A percentile compares a stretch with the other conserved stretches of the same genome.
These are phyloP conservation scores for Esox lucius DNA, from an alignment of 2,797 vertebrate genomes.

Conservation along the genomic window DNA sequence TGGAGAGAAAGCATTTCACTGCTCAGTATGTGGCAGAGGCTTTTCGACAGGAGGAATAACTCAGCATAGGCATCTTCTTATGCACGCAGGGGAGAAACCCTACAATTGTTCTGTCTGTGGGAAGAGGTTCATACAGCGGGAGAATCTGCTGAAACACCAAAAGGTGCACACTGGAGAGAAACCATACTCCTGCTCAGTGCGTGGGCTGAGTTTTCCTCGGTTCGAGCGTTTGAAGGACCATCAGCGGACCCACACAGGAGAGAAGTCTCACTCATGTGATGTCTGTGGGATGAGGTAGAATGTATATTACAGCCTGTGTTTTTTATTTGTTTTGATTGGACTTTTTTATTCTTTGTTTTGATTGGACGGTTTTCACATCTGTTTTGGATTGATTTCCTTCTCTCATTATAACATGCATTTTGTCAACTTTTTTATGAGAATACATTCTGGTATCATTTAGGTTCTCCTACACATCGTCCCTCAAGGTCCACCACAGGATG, in stretches of 20 bases:
- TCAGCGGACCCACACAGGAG: conserved; percentile 4
- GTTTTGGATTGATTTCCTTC: no score
- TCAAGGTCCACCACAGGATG: neutral
- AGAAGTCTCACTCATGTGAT: conserved; percentile 3
- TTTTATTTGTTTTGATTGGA: no score
- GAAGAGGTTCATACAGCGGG: neutral
- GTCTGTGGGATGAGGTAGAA: neutral
- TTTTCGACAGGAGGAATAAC: neutral
- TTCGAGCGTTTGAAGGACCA: conserved; percentile 4
- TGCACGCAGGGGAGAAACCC: neutral
- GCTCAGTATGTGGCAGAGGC: neutral
- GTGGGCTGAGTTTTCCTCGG: neutral
- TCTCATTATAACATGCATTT: no score
- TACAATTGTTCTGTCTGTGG: neutral
- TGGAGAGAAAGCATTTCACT: neutral
- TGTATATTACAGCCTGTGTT: no score
- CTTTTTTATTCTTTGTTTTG: no score
- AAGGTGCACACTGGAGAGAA: neutral
- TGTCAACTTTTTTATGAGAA: no score
- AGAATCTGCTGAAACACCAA: neutral
- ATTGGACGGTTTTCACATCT: no score
- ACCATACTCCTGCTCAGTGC: conserved; percentile 4
- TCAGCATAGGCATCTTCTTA: neutral
- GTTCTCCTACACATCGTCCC: neutral
- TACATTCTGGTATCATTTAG: no score